Evolutionary conservation across 2,797 vertebrate genomes (phyloP), one percentile per base, ranked within the genome.

Genomic region (Varecia variegata): DNA sequence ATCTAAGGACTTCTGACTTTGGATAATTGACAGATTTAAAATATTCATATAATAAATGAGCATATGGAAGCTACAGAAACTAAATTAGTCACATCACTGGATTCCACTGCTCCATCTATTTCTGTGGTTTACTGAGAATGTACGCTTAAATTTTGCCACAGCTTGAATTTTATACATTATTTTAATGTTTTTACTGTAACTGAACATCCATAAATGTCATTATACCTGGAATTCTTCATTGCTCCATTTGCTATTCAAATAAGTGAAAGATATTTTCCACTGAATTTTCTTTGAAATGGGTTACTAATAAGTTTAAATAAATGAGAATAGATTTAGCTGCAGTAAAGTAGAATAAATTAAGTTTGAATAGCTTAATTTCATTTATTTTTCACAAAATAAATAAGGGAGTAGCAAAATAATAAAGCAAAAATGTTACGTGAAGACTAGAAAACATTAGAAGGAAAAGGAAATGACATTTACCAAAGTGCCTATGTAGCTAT

Each of bases 1-100:
- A 97, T 97, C 92, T 95, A 97, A 97, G 95, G n/a, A 89, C 97
- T 90, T 77, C 62, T 87, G 62, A 97, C 95, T 97, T 97, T 97
- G 71, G 93, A 95, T 98, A 98, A 98, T 97, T 91, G 93, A 97
- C 68, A 95, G 83, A 98, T 98, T 88, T 98, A 84, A 97, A 97
- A 96, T 50, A 27, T 70, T 95, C 89, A 77, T 81, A 60, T 60
- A 97, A 92, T 94, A 98, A 96, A 87, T 84, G 32, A 91, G 32
- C 9, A 83, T n/a, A 47, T 76, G 70, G 71, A 89, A 95, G 50
- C 47, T 45, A 95, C 9, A 97, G 96, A 98, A 94, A 97, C n/a
- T 95, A 95, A 96, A 96, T 98, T 97, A 98, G 96, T 94, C 88
- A 87, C 79, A 95, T 96, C 87, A 54, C 52, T 95, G 74, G 71